phyloP scores from a whole-genome alignment of 2,113 vertebrate species.

The Malurus melanocephalus region DNA sequence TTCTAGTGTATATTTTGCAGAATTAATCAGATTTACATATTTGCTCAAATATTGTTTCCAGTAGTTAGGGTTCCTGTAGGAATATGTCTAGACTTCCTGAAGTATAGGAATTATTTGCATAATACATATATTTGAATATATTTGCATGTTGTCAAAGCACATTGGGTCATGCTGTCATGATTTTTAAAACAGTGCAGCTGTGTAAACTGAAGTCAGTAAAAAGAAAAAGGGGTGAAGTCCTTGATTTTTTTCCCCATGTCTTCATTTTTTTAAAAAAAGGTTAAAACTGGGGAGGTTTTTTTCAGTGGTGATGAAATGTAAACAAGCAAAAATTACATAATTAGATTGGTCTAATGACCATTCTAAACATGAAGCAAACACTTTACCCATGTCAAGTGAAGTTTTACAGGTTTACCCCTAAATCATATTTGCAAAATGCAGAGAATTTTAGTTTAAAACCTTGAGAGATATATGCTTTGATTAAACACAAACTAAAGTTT shows the following conservation, averaged over 20 bases:
- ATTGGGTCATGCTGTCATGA: background rate
- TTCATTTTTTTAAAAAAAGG: background rate
- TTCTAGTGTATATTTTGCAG: background rate
- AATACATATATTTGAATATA: background rate
- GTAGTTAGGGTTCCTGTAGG: background rate
- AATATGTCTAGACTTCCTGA: conserved; percentile 18
- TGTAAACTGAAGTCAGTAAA: background rate
- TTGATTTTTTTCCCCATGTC: background rate
- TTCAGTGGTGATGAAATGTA: background rate
- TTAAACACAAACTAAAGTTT: background rate
- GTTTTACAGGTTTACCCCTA: background rate
- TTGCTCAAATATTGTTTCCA: background rate
- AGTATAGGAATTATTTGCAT: background rate
- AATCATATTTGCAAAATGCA: background rate
- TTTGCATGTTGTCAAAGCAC: background rate
- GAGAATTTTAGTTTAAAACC: background rate
- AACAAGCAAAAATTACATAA: background rate
- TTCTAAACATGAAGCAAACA: background rate
- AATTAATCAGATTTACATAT: background rate
- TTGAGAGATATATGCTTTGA: background rate
- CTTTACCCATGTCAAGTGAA: background rate
- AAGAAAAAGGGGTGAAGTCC: background rate
- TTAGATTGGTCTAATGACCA: background rate
- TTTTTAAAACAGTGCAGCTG: background rate
- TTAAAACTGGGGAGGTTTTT: background rate